A percentile compares a stretch with the other conserved stretches of the same genome.
phyloP scores from a whole-genome alignment of 2,113 vertebrate species.

The Hyla sarda region DNA sequence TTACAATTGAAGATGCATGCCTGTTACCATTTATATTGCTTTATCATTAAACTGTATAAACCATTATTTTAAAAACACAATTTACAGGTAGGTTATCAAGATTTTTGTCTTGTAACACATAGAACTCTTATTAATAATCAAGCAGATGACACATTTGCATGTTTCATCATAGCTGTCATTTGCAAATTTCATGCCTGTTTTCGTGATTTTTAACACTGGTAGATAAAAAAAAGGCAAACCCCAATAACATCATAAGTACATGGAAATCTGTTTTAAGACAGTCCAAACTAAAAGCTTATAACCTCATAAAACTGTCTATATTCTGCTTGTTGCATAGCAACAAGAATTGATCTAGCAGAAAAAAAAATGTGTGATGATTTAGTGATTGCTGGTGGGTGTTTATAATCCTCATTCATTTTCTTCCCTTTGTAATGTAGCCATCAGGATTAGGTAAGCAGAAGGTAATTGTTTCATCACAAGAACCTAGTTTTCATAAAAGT shows the following conservation, averaged over 20 bases:
- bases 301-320: conserved; percentile 69
- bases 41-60: background rate
- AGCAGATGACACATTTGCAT: background rate
- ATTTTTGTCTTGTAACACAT: background rate
- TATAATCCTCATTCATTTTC: conserved; percentile 79
- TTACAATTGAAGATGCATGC: background rate
- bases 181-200: background rate
- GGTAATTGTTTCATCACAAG: conserved; percentile 68
- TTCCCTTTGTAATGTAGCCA: conserved; percentile 74
- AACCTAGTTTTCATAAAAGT: background rate
- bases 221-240: conserved; percentile 19
- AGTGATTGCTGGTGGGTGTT: conserved; percentile 76
- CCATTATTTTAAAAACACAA: background rate
- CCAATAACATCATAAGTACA: conserved; percentile 52
- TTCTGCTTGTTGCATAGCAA: conserved; percentile 78
- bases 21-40: background rate
- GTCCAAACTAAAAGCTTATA: conserved; percentile 71
- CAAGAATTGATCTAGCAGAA: conserved; percentile 75
- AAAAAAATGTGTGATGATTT: conserved; percentile 76
- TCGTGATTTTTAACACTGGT: background rate
- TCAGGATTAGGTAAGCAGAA: conserved; percentile 67
- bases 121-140: background rate
- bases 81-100: background rate
- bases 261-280: conserved; percentile 64
- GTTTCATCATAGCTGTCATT: background rate